Evolutionary conservation across 2,888 invertebrate species (phyloP).

Genomic region (Philopedon plagiatum): DNA sequence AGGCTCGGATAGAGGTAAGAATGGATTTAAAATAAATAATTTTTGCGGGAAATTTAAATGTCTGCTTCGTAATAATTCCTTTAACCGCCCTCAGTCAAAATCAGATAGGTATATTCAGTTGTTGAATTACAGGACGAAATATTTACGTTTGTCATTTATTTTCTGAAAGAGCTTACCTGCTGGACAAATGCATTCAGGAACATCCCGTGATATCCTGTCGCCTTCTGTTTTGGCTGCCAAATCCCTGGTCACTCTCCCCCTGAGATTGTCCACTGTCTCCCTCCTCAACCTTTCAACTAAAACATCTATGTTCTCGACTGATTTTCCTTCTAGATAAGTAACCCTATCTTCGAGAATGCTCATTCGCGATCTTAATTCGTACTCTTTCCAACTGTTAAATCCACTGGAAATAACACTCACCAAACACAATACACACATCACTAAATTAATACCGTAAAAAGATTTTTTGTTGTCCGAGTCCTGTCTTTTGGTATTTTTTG

Average conservation of each 20-base stretch:
- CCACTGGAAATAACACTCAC: slow-evolving; percentile 76
- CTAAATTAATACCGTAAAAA: slow-evolving; percentile 64
- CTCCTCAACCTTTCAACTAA: slow-evolving; percentile 72
- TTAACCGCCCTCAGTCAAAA: too few relatives aligned
- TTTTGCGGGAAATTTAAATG: too few relatives aligned
- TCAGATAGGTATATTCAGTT: too few relatives aligned
- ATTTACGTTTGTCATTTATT: too few relatives aligned
- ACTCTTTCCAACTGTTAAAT: slow-evolving; percentile 74
- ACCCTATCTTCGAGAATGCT: slow-evolving; percentile 73
- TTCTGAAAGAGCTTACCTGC: slow-evolving; percentile 74
- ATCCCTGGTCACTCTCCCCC: slow-evolving; percentile 66
- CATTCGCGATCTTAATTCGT: slow-evolving; percentile 71
- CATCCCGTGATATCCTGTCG: slow-evolving; percentile 71
- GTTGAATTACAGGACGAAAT: too few relatives aligned
- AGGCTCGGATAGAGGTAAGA: too few relatives aligned
- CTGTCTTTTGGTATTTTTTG: slow-evolving; percentile 54
- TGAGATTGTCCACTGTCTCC: slow-evolving; percentile 70
- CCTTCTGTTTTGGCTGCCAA: slow-evolving; percentile 57
- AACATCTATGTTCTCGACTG: slow-evolving; percentile 66
- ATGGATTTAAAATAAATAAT: too few relatives aligned
- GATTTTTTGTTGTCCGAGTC: slow-evolving; percentile 40
- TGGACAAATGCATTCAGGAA: slow-evolving; percentile 80
- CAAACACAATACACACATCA: slow-evolving; percentile 77
- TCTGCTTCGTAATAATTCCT: too few relatives aligned
- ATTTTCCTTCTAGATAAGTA: slow-evolving; percentile 70